These are phyloP conservation scores for Solen grandis DNA, from an alignment of 1,140 invertebrate species.

Conservation along the genomic window DNA sequence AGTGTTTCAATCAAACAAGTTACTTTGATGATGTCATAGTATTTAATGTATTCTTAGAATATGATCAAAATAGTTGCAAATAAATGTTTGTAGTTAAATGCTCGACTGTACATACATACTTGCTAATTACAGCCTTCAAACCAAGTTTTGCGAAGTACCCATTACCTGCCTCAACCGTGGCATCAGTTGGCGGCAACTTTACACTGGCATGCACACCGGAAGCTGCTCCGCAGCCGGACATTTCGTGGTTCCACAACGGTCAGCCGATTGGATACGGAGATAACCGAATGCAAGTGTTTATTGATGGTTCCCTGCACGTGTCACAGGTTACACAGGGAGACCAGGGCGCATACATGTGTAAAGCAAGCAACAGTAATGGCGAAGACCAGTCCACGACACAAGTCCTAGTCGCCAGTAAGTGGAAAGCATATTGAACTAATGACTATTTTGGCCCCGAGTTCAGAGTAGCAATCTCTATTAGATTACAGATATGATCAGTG, in stretches of 20 bases:
- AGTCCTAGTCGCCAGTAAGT: conserved; percentile 6
- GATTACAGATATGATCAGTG: too few relatives aligned
- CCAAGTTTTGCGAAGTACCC: conserved; percentile 95
- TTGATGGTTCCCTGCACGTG: conserved; percentile 77
- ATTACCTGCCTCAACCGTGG: conserved; percentile 92
- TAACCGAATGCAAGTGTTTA: conserved; percentile 59
- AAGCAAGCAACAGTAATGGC: conserved; percentile 71
- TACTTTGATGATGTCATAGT: too few relatives aligned
- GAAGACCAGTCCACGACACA: conserved; percentile 57
- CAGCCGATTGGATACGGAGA: conserved; percentile 85
- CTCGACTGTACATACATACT: too few relatives aligned
- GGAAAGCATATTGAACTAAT: too few relatives aligned
- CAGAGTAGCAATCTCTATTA: too few relatives aligned
- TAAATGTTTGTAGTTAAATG: too few relatives aligned
- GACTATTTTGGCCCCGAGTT: too few relatives aligned
- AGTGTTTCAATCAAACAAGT: too few relatives aligned
- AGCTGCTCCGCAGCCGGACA: conserved; percentile 94
- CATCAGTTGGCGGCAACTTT: conserved; percentile 93
- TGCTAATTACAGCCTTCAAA: conserved; percentile 88
- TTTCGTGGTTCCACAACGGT: conserved; percentile 95
- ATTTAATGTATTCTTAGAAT: too few relatives aligned
- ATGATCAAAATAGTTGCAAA: too few relatives aligned
- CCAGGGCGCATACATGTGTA: conserved; percentile 79
- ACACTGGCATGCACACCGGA: conserved; percentile 96
- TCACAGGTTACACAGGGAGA: conserved; percentile 67